Conservation (phyloP, 2,888 invertebrate genomes). For the Pedicia rivosa region DNA sequence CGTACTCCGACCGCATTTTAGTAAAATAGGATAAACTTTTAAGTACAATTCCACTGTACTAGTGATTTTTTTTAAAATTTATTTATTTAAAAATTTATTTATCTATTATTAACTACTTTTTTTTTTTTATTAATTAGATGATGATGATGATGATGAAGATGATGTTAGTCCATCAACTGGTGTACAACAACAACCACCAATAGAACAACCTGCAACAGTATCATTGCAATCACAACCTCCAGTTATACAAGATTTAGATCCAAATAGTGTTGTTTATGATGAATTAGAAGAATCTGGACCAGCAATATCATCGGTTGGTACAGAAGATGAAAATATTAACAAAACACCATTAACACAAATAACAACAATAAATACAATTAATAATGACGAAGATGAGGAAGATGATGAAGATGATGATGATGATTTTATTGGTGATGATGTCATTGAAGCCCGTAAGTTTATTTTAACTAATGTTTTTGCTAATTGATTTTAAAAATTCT, state of each 20-base stretch:
- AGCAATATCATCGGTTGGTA: not conserved
- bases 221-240: conserved; percentile 7
- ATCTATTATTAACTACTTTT: not conserved
- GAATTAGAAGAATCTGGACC: not conserved
- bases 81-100: too few species aligned
- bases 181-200: conserved; percentile 31
- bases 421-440: conserved; percentile 43
- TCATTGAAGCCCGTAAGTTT: conserved; percentile 73
- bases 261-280: not conserved
- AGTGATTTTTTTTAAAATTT: too few species aligned
- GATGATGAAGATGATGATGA: conserved; percentile 46
- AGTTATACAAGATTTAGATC: not conserved
- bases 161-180: conserved; percentile 39
- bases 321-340: conserved; percentile 33
- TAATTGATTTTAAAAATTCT: too few species aligned
- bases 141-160: conserved; percentile 43
- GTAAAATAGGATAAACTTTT: not conserved
- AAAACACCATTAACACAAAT: conserved; percentile 15
- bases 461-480: conserved; percentile 54
- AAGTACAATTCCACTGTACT: not conserved
- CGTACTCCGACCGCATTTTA: too few species aligned
- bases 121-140: conserved; percentile 27
- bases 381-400: conserved; percentile 45
- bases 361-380: conserved; percentile 42
- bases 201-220: conserved; percentile 34